Evolutionary conservation across 1,140 invertebrate species (phyloP).

Genomic region (Formica selysi): DNA sequence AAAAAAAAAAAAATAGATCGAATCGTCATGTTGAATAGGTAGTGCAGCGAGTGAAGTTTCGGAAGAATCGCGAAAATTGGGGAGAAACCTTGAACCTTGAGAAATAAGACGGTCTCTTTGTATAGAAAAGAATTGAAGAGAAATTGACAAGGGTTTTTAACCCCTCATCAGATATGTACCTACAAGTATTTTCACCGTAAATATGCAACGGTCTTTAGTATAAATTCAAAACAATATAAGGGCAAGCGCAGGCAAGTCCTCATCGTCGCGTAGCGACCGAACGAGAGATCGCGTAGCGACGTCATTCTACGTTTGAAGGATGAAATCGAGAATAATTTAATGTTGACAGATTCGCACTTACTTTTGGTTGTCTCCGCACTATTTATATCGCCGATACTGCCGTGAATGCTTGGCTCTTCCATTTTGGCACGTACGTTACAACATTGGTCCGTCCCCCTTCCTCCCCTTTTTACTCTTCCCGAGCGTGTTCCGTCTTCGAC

Average conservation of each 20-base stretch:
- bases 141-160: no score
- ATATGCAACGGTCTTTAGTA: no score
- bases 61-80: background rate
- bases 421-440: slow-evolving; percentile 85
- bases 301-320: background rate
- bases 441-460: slow-evolving; percentile 76
- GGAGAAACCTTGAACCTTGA: background rate
- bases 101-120: no score
- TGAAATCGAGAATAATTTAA: slow-evolving; percentile 36
- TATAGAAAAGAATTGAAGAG: no score
- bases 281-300: background rate
- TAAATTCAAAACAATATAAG: no score
- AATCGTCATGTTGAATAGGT: background rate
- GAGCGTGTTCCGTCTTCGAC: slow-evolving; percentile 58
- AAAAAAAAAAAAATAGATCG: no score
- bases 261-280: background rate
- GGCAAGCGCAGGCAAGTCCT: background rate
- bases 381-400: slow-evolving; percentile 87
- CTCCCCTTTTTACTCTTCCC: slow-evolving; percentile 58
- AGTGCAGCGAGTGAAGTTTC: background rate
- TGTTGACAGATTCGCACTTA: slow-evolving; percentile 65
- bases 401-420: slow-evolving; percentile 85
- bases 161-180: background rate
- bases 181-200: background rate
- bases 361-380: slow-evolving; percentile 83